Base-by-base conservation (phyloP, 2,113 vertebrate genomes). In the Hemiprocne comata region DNA sequence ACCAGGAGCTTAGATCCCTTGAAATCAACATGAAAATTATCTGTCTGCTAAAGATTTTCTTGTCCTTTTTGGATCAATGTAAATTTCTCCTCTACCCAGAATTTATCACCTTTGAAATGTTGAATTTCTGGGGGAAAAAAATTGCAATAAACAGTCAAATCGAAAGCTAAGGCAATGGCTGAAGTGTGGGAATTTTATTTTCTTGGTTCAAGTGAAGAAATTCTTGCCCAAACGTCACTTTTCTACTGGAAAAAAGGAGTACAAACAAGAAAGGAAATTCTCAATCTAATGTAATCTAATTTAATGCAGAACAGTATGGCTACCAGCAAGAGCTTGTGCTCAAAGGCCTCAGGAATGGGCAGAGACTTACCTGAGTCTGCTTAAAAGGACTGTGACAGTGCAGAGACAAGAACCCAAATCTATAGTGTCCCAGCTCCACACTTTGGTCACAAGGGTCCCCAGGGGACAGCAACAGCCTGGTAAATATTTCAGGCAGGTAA, bases 91-190 rank as follows among this genome's bases (percentile, higher is more conserved):
- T 70, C 31, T 24, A 18, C 9, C 17, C n/a, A 74, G 38, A 74
- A 42, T 80, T 71, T 28, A 64, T 4, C 11, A 4, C 31, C 33
- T 58, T 54, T 42, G 29, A 85, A 66, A 85, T 36, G 58, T 46
- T 50, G 14, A 15, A 34, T 86, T 76, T 88, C 38, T 72, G 31
- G 15, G 11, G 4, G 80, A 60, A 65, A 38, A 24, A 23, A 21
- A 20, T 0, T 40, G 34, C 54, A 65, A 25, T 17, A 40, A 69
- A 24, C n/a, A n/a, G 10, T 65, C 0, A 0, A 65, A 5, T 25
- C 83, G 71, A 82, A 89, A 83, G 34, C 28, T 17, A 34, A 73
- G 21, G 11, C 21, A 75, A 53, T 0, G 2, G 55, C 29, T 26
- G 0, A 73, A 76, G 31, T 8, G 4, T 18, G n/a, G 77, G 15